Conservation (phyloP, 2,888 invertebrate species). For the Andrena dorsata region DNA sequence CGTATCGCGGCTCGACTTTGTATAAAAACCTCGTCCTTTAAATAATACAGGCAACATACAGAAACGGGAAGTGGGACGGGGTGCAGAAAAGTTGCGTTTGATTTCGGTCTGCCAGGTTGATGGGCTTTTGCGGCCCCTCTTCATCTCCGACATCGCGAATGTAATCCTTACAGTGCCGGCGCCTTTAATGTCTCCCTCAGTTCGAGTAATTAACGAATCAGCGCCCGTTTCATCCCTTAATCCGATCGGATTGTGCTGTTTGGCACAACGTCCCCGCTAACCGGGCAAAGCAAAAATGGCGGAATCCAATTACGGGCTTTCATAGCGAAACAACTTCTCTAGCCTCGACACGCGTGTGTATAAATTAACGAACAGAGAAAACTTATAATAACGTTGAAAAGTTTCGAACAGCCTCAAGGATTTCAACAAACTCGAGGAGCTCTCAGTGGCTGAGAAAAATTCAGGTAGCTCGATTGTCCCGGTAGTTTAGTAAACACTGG, state of each 20-base stretch:
- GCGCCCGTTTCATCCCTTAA: conserved; percentile 18
- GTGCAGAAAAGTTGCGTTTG: conserved; percentile 47
- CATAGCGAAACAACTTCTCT: too few relatives aligned
- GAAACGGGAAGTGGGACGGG: not conserved
- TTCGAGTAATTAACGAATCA: conserved; percentile 43
- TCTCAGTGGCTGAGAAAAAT: too few relatives aligned
- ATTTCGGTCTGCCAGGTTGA: conserved; percentile 35
- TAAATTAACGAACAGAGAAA: too few relatives aligned
- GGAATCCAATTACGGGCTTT: conserved; percentile 1
- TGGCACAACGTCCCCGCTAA: not conserved
- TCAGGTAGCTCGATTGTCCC: too few relatives aligned
- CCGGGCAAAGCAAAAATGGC: conserved; percentile 2
- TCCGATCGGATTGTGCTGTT: conserved; percentile 26
- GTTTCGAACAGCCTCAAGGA: too few relatives aligned
- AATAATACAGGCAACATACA: not conserved
- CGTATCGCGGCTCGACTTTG: not conserved
- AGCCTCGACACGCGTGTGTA: too few relatives aligned
- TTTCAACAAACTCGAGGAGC: too few relatives aligned
- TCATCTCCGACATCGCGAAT: not conserved
- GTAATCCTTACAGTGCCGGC: conserved; percentile 25
- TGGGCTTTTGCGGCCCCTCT: conserved; percentile 1
- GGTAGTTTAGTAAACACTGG: too few relatives aligned
- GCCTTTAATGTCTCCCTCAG: conserved; percentile 8
- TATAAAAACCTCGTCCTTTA: conserved; percentile 31
- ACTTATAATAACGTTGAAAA: too few relatives aligned